Percentiles rank a stretch among this genome's conserved stretches.
phyloP scores from a whole-genome alignment of 2,797 vertebrate species.

The Alauda arvensis region DNA sequence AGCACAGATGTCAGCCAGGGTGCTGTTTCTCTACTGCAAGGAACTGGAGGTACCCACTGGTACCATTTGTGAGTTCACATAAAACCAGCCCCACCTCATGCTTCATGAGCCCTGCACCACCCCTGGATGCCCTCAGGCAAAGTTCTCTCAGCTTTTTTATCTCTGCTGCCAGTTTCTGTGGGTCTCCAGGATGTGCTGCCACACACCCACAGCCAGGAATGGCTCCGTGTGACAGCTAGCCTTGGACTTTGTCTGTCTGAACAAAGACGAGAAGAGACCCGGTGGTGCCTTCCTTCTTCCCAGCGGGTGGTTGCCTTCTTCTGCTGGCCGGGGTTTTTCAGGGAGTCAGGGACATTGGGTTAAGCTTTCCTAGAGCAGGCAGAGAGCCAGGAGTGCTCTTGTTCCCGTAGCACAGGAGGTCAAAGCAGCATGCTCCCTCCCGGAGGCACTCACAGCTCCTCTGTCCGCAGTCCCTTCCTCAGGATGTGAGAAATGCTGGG shows the following conservation, averaged over 20 bases:
- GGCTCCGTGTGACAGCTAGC: background rate
- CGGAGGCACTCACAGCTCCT: accelerated
- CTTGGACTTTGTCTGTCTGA: constrained; percentile 19
- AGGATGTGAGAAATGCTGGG: background rate
- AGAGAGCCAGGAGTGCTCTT: background rate
- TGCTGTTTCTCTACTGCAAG: background rate
- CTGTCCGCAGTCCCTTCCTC: background rate
- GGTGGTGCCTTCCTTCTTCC: background rate
- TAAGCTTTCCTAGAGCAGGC: background rate
- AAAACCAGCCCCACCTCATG: background rate
- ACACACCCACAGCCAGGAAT: background rate
- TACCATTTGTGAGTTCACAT: background rate
- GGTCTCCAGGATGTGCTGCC: background rate
- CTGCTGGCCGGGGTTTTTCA: background rate
- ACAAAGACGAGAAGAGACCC: constrained; percentile 5
- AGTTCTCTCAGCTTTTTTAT: background rate
- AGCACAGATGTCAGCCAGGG: background rate
- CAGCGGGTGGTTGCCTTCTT: background rate
- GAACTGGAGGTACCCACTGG: accelerated
- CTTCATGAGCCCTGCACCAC: accelerated
- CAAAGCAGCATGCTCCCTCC: background rate
- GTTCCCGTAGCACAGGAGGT: background rate
- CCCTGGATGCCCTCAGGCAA: background rate
- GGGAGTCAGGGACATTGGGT: background rate
- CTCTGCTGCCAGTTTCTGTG: background rate